Evolutionary conservation across 2,888 invertebrate genomes (phyloP).

Genomic region (Pseudococcus jackbeardsleyi): DNA sequence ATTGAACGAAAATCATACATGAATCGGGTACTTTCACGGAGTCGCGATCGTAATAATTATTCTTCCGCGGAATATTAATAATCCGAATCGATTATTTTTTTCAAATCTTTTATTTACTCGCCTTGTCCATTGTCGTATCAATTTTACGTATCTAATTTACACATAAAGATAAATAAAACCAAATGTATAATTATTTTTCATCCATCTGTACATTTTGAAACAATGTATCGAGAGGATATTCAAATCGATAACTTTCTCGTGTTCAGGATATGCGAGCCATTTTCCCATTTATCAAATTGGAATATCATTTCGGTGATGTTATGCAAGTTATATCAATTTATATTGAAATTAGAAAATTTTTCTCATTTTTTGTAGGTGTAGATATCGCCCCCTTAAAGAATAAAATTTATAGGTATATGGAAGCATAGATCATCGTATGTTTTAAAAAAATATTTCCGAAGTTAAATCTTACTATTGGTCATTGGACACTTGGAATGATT

Average conservation of each 20-base stretch:
- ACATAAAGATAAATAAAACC: constrained; percentile 27
- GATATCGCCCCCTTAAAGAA: not conserved
- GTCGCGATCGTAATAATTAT: constrained; percentile 7
- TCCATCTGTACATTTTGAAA: not conserved
- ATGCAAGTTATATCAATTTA: not conserved
- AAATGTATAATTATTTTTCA: not conserved
- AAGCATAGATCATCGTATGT: too few relatives aligned
- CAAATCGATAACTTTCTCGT: constrained; percentile 38
- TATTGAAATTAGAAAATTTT: not conserved
- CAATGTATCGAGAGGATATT: not conserved
- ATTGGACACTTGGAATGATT: not conserved
- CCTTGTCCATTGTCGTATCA: not conserved
- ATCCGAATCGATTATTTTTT: too few relatives aligned
- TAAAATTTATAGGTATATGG: too few relatives aligned
- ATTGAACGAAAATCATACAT: not conserved
- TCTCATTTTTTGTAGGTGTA: not conserved
- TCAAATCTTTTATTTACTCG: constrained; percentile 2
- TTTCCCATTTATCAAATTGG: not conserved
- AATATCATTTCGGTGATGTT: not conserved
- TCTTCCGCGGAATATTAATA: not conserved
- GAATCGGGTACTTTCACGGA: constrained; percentile 1
- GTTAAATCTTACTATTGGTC: too few relatives aligned
- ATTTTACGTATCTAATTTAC: constrained; percentile 22
- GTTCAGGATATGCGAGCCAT: not conserved
- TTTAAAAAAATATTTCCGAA: too few relatives aligned